phyloP scores from a whole-genome alignment of 1,140 invertebrate genomes.

The Scaptomyza hsui region DNA sequence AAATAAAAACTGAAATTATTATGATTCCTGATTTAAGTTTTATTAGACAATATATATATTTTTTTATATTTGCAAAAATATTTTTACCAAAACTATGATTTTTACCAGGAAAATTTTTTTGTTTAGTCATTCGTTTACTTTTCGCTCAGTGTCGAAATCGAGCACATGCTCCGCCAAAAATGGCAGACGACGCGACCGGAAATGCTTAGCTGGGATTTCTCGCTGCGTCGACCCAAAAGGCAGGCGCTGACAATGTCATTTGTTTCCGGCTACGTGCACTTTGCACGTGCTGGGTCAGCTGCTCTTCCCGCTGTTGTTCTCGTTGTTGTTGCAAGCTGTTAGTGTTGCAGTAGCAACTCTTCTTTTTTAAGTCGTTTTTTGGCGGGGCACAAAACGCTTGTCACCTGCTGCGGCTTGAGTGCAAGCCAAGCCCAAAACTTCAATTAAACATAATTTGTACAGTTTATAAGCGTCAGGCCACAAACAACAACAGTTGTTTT shows the following conservation, averaged over 20 bases:
- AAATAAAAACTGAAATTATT: too few species aligned
- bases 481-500: conserved; percentile 31
- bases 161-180: conserved; percentile 33
- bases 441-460: conserved; percentile 63
- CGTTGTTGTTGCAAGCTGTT: background rate
- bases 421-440: conserved; percentile 39
- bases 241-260: conserved; percentile 78
- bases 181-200: conserved; percentile 62
- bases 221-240: conserved; percentile 40
- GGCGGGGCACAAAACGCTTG: conserved; percentile 12
- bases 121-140: background rate
- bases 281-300: conserved; percentile 50
- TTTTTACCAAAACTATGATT: too few species aligned
- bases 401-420: conserved; percentile 53
- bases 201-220: conserved; percentile 79
- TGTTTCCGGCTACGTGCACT: conserved; percentile 77
- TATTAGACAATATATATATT: too few species aligned
- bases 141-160: conserved; percentile 1
- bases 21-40: too few species aligned
- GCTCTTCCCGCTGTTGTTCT: background rate
- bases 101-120: too few species aligned
- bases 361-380: conserved; percentile 5
- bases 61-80: too few species aligned
- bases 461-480: conserved; percentile 45
- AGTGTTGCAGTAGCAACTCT: conserved; percentile 9